A percentile compares a stretch with the other conserved stretches of the same genome.
Conservation (phyloP, 2,888 invertebrate genomes). For the Chorisops tibialis region DNA sequence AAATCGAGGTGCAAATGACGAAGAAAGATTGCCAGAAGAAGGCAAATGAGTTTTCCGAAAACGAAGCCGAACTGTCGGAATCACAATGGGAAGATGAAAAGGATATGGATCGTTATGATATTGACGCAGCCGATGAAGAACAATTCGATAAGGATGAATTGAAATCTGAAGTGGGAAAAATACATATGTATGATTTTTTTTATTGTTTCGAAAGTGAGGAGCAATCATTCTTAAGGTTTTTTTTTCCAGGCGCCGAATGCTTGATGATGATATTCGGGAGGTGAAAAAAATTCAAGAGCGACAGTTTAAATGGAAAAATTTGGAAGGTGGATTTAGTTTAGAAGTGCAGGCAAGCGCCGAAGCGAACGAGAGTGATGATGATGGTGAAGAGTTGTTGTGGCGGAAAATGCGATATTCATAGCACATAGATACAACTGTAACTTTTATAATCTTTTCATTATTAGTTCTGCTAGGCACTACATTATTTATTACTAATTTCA, state of each 20-base stretch:
- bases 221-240: too few species aligned
- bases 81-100: slow-evolving; percentile 88
- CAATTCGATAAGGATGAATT: slow-evolving; percentile 76
- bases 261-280: slow-evolving; percentile 86
- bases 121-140: slow-evolving; percentile 81
- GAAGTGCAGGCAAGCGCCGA: slow-evolving; percentile 42
- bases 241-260: slow-evolving; percentile 63
- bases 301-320: slow-evolving; percentile 83
- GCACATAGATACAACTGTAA: too few species aligned
- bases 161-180: slow-evolving; percentile 73
- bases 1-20: slow-evolving; percentile 54
- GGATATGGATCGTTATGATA: slow-evolving; percentile 73
- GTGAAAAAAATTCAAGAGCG: slow-evolving; percentile 78
- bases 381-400: slow-evolving; percentile 77
- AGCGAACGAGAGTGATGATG: slow-evolving; percentile 54
- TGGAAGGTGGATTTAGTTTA: slow-evolving; percentile 55
- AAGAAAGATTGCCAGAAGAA: slow-evolving; percentile 50
- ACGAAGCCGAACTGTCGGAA: slow-evolving; percentile 89
- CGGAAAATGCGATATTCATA: slow-evolving; percentile 72
- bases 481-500: slow-evolving; percentile 30
- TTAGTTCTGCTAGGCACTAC: too few species aligned
- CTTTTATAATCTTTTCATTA: too few species aligned
- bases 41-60: slow-evolving; percentile 74
- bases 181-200: slow-evolving; percentile 71
- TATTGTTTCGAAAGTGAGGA: not conserved